These are phyloP conservation scores for Tadarida brasiliensis DNA, from an alignment of 2,797 vertebrate genomes.

Conservation along the genomic window DNA sequence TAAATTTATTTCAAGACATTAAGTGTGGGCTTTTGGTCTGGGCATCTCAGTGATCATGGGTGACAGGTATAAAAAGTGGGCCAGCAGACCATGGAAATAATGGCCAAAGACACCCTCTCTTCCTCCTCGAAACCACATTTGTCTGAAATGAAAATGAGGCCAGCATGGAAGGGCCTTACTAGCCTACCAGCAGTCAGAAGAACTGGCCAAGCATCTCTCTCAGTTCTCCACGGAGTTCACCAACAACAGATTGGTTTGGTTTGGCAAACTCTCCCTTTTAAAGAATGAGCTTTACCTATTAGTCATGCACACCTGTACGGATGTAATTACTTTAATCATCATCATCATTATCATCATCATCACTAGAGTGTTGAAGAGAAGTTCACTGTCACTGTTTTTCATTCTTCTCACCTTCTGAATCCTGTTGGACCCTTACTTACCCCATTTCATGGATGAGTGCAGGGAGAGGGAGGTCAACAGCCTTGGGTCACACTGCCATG, in stretches of 20 bases:
- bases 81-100: neutral
- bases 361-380: neutral
- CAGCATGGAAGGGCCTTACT: neutral
- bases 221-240: neutral
- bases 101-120: neutral
- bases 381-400: neutral
- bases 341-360: neutral
- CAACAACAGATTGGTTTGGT: neutral
- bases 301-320: neutral
- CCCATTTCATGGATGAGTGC: neutral
- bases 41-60: neutral
- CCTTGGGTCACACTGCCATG: neutral
- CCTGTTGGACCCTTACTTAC: neutral
- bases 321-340: neutral
- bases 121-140: conserved; percentile 6
- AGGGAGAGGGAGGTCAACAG: too few relatives aligned
- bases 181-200: neutral
- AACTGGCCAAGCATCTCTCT: neutral
- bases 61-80: neutral
- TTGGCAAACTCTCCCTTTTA: neutral
- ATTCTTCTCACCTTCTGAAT: neutral
- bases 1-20: neutral
- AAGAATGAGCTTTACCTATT: neutral
- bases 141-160: conserved; percentile 43
- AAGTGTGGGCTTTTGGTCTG: neutral